A percentile compares a stretch with the other conserved stretches of the same genome.
Conservation (phyloP, 64 coral and sea anemone genomes). For the Stylophora pistillata region DNA sequence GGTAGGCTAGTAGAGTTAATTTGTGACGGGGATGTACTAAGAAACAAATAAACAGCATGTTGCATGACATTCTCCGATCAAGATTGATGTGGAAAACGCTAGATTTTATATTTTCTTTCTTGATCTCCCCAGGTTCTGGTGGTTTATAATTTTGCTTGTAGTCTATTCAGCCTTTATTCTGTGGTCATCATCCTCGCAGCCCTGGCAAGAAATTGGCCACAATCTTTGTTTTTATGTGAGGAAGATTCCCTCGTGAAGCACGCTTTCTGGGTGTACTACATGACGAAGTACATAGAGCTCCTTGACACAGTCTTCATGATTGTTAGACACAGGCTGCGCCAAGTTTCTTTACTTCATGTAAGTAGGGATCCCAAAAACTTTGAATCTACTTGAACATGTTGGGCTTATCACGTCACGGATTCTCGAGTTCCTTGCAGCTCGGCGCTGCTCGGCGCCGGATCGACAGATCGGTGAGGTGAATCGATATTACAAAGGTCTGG, state of each 20-base stretch:
- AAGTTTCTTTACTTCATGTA: conserved; percentile 97
- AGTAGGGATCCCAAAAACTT: not conserved
- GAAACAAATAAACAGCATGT: too few species aligned
- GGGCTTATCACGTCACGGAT: too few species aligned
- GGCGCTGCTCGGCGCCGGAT: too few species aligned
- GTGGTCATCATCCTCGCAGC: conserved; percentile 19
- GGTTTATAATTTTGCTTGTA: conserved; percentile 89
- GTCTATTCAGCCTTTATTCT: conserved; percentile 85
- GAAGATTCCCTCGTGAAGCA: conserved; percentile 69
- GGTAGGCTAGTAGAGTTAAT: too few species aligned
- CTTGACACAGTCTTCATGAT: conserved; percentile 97
- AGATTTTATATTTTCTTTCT: not conserved
- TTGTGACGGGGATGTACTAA: too few species aligned
- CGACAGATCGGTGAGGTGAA: too few species aligned
- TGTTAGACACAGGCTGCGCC: conserved; percentile 86
- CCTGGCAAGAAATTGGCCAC: conserved; percentile 50
- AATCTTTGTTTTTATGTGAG: conserved; percentile 65
- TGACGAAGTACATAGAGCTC: conserved; percentile 91
- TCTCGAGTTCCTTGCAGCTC: too few species aligned
- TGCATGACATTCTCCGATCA: too few species aligned
- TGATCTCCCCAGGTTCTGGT: conserved; percentile 74
- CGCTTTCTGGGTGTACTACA: conserved; percentile 79
- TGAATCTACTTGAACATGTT: too few species aligned
- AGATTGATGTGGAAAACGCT: not conserved
- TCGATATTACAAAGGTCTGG: too few species aligned